These are phyloP conservation scores for Amphimedon queenslandica DNA, from an alignment of 37 sponge, comb jelly and placozoan genomes.

Conservation along the genomic window DNA sequence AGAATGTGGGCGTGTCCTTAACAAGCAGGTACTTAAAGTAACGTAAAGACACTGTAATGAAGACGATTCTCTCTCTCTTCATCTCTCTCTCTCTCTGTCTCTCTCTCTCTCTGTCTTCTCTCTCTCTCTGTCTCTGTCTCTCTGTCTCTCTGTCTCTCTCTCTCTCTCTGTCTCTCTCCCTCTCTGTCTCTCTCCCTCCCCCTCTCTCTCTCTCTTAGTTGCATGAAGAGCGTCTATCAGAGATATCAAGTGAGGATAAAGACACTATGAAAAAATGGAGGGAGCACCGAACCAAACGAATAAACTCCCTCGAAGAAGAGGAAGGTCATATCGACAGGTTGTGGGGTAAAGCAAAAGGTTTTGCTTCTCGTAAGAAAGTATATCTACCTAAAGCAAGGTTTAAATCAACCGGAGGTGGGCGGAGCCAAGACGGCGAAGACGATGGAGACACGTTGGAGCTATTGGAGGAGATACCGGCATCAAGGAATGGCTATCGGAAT, in stretches of 20 bases:
- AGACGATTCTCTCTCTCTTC: neutral
- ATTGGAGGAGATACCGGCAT: too few species aligned
- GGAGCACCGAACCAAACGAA: neutral
- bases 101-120: neutral
- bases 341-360: constrained; percentile 13
- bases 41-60: neutral
- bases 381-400: constrained; percentile 9
- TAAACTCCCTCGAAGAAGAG: constrained; percentile 14
- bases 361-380: constrained; percentile 13
- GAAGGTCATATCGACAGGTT: neutral
- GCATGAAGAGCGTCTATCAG: constrained; percentile 26
- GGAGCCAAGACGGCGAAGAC: neutral
- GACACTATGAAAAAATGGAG: too few species aligned
- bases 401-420: neutral
- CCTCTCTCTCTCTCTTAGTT: constrained; percentile 14
- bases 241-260: constrained; percentile 16
- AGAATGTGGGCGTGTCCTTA: constrained; percentile 16
- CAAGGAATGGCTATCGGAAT: neutral
- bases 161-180: constrained; percentile 11
- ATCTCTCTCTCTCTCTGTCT: too few species aligned
- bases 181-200: neutral
- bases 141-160: constrained; percentile 13
- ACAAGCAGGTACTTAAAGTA: neutral
- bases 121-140: too few species aligned
- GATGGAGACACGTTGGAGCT: constrained; percentile 31